These are phyloP conservation scores for Palythoa caribaeorum DNA, from an alignment of 92 coral and sea anemone species.

Conservation along the genomic window DNA sequence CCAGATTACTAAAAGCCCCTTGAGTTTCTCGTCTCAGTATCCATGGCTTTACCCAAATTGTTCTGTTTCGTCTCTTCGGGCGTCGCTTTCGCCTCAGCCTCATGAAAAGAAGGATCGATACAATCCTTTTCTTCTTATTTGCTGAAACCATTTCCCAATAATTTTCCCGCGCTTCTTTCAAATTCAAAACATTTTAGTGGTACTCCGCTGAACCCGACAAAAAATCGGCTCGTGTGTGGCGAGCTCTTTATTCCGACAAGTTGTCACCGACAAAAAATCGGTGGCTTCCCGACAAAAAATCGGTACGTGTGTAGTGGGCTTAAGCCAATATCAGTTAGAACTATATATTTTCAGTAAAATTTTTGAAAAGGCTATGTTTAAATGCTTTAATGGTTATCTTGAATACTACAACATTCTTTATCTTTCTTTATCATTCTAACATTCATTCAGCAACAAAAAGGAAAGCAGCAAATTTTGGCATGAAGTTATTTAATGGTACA, in stretches of 20 bases:
- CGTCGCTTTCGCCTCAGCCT: slow-evolving; percentile 42
- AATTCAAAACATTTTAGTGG: slow-evolving; percentile 42
- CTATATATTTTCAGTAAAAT: too few relatives aligned
- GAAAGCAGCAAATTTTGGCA: too few relatives aligned
- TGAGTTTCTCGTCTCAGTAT: slow-evolving; percentile 26
- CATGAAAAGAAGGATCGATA: slow-evolving; percentile 42
- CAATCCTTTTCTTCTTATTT: slow-evolving; percentile 34
- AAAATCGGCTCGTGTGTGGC: slow-evolving; percentile 43
- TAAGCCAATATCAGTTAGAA: too few relatives aligned
- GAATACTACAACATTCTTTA: too few relatives aligned
- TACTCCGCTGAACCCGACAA: slow-evolving; percentile 35
- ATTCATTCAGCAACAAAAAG: too few relatives aligned
- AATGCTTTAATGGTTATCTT: too few relatives aligned
- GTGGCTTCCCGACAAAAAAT: slow-evolving; percentile 30
- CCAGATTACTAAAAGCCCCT: slow-evolving; percentile 28
- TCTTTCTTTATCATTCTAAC: too few relatives aligned
- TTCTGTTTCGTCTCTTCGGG: slow-evolving; percentile 43
- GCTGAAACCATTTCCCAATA: slow-evolving; percentile 16
- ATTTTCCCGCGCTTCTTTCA: slow-evolving; percentile 38
- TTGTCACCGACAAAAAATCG: slow-evolving; percentile 18
- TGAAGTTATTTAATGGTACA: too few relatives aligned
- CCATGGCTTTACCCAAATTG: slow-evolving; percentile 40
- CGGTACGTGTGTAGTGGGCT: slow-evolving; percentile 30
- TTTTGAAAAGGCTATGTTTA: too few relatives aligned
- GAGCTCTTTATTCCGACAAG: slow-evolving; percentile 27